These are phyloP conservation scores for Lithophane socia DNA, from an alignment of 2,888 invertebrate species.

Conservation along the genomic window DNA sequence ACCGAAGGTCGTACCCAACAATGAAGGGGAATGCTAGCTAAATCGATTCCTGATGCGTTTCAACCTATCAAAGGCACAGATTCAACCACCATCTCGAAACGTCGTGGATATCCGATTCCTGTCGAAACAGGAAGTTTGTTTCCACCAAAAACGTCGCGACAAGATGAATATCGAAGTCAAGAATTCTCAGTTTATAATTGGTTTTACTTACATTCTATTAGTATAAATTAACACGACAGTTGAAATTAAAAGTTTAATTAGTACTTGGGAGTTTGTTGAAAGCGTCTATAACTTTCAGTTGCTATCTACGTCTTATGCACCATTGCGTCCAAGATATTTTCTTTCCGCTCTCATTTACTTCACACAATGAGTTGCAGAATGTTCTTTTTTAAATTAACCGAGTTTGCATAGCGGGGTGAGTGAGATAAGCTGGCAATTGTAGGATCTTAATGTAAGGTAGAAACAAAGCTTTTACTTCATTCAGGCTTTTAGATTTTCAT, in stretches of 20 bases:
- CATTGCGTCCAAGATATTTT: slow-evolving; percentile 51
- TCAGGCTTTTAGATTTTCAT: slow-evolving; percentile 7
- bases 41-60: slow-evolving; percentile 32
- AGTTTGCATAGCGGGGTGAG: slow-evolving; percentile 32
- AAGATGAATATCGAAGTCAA: slow-evolving; percentile 36
- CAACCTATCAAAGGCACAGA: slow-evolving; percentile 11
- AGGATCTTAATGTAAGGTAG: slow-evolving; percentile 23
- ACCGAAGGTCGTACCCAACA: not conserved
- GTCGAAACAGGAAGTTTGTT: slow-evolving; percentile 25
- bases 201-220: slow-evolving; percentile 55
- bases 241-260: slow-evolving; percentile 64
- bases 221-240: slow-evolving; percentile 59
- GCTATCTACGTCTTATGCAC: slow-evolving; percentile 54
- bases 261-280: slow-evolving; percentile 46
- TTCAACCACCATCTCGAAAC: slow-evolving; percentile 12
- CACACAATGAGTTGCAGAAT: slow-evolving; percentile 45
- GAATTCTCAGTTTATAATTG: slow-evolving; percentile 39
- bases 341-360: slow-evolving; percentile 47
- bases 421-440: slow-evolving; percentile 40
- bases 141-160: slow-evolving; percentile 33
- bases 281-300: slow-evolving; percentile 39
- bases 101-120: slow-evolving; percentile 15
- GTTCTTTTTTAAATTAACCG: slow-evolving; percentile 51
- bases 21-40: slow-evolving; percentile 10
- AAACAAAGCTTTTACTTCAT: slow-evolving; percentile 17